Percentiles rank a stretch among this genome's conserved stretches.
phyloP scores from a whole-genome alignment of 2,888 invertebrate species.

The Clivina fossor region DNA sequence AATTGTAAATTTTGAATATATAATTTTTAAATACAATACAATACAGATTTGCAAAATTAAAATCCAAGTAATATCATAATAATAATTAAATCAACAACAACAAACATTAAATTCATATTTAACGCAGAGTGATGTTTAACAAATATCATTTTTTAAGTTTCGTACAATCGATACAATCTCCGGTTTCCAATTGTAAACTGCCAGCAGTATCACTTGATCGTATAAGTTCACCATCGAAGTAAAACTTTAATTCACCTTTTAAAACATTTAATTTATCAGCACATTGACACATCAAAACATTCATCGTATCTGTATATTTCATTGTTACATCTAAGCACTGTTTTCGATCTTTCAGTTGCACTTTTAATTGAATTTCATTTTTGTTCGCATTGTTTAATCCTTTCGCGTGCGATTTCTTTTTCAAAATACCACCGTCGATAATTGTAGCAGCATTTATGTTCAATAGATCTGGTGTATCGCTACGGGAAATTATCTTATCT shows the following conservation, averaged over 20 bases:
- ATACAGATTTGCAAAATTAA: no score
- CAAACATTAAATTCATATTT: background rate
- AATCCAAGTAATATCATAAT: no score
- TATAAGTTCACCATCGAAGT: constrained; percentile 59
- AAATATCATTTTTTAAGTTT: constrained; percentile 2
- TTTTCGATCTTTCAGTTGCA: constrained; percentile 25
- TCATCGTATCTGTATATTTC: constrained; percentile 41
- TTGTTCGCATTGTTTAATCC: background rate
- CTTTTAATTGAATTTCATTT: constrained; percentile 16
- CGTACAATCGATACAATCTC: constrained; percentile 56
- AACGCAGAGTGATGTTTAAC: background rate
- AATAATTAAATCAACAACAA: background rate
- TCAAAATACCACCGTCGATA: constrained; percentile 26
- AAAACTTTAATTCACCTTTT: constrained; percentile 53
- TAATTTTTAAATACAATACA: no score
- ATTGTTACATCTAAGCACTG: constrained; percentile 12
- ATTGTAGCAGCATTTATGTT: constrained; percentile 25
- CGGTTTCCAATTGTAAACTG: constrained; percentile 57
- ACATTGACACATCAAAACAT: constrained; percentile 54
- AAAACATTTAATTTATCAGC: constrained; percentile 54
- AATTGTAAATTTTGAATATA: no score
- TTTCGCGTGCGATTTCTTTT: constrained; percentile 1
- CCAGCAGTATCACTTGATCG: constrained; percentile 51
- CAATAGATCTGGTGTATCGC: constrained; percentile 18
- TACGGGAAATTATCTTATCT: constrained; percentile 9